Evolutionary conservation across 1,140 invertebrate species (phyloP).

Genomic region (Diorhabda sublineata): DNA sequence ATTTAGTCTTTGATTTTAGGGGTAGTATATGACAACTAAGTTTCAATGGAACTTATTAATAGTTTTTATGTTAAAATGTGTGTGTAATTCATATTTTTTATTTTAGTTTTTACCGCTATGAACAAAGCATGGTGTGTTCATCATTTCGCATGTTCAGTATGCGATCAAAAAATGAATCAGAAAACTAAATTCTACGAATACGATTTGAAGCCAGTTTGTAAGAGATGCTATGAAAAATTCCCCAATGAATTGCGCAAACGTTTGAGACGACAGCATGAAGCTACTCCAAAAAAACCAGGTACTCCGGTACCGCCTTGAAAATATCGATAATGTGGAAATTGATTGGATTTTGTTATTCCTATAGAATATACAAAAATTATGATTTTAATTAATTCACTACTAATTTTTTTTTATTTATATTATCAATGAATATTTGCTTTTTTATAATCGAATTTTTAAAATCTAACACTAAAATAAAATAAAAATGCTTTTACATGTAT

Average conservation of each 20-base stretch:
- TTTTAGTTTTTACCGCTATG: slow-evolving; percentile 91
- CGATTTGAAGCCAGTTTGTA: slow-evolving; percentile 97
- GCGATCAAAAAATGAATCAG: slow-evolving; percentile 95
- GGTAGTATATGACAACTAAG: too few relatives aligned
- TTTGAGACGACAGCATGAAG: slow-evolving; percentile 72
- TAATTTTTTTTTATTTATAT: neutral
- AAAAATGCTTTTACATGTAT: too few relatives aligned
- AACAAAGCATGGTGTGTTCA: slow-evolving; percentile 99
- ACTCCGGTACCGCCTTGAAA: slow-evolving; percentile 25
- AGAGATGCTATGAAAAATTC: slow-evolving; percentile 97
- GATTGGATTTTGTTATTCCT: neutral
- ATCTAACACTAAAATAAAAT: too few relatives aligned
- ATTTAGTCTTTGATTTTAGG: too few relatives aligned
- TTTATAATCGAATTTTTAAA: too few relatives aligned
- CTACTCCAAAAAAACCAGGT: slow-evolving; percentile 54
- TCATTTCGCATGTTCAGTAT: slow-evolving; percentile 98
- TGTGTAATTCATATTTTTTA: slow-evolving; percentile 22
- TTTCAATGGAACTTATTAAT: too few relatives aligned
- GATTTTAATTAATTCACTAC: neutral
- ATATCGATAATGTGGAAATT: neutral
- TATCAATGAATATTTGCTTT: neutral
- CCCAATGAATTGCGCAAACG: slow-evolving; percentile 90
- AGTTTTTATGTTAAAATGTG: slow-evolving; percentile 5
- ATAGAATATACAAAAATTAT: neutral
- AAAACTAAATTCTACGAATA: slow-evolving; percentile 99